Base-by-base conservation (phyloP, 2,888 invertebrate species). In the Thyatira batis region DNA sequence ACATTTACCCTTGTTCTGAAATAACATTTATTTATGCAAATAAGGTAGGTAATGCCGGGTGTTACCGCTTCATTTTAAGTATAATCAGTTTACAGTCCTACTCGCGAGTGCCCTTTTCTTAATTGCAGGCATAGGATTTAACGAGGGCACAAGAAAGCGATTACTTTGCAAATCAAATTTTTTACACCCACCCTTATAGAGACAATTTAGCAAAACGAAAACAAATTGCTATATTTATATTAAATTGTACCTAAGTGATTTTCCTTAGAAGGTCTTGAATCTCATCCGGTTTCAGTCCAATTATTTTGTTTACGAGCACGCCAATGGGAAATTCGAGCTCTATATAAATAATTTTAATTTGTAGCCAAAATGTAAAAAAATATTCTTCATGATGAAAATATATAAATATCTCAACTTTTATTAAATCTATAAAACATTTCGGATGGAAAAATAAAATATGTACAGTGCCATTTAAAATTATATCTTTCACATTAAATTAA, bases 21-120 rank as follows among this genome's bases (percentile, higher is more conserved):
- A 78, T 76, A 81, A 79, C 74, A 75, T 82, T 85, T 82, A 84
- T 82, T 84, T 82, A 85, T 85, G 82, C 72, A 82, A 86, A 87
- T 83, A 65, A 73, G 63, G 68, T 62, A 76, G 73, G 74, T 80
- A 80, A 81, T 78, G 78, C 75, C 69, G 78, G 80, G 77, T 80
- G 78, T 84, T 84, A 85, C 83, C 79, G 82, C 82, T 84, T 84
- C 79, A 85, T 84, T 87, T 77, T 76, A 76, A 82, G 79, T 76
- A 82, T 83, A 83, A 85, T 83, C 84, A 85, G 80, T 84, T 85
- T 77, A 78, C 73, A 66, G 74, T 70, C 70, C 73, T 69, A 71
- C 75, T 78, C 61, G 61, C 63, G 63, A 73, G 65, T 73, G 71
- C 78, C 76, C 73, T 78, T 76, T 75, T 75, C 82, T 78, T 85